Evolutionary conservation across 2,113 vertebrate species (phyloP).

Genomic region (Tiliqua scincoides): DNA sequence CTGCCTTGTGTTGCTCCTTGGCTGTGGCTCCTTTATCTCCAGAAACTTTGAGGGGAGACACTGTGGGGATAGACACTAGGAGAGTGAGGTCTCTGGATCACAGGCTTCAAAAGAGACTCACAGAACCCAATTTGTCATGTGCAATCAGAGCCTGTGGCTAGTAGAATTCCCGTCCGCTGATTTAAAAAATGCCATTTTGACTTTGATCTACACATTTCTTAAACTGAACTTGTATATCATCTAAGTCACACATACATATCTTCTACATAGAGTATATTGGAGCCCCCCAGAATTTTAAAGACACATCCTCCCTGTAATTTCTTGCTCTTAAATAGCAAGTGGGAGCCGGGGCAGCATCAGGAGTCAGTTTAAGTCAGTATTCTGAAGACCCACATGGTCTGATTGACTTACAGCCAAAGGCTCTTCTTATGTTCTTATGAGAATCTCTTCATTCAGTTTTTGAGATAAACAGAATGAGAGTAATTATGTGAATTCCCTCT

Average conservation of each 20-base stretch:
- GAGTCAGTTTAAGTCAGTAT: too few species aligned
- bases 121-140: not conserved
- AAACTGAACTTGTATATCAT: not conserved
- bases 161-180: not conserved
- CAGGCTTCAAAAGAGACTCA: not conserved
- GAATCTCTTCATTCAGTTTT: too few species aligned
- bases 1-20: constrained; percentile 45
- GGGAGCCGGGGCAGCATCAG: too few species aligned
- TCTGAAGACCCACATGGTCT: too few species aligned
- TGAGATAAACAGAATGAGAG: too few species aligned
- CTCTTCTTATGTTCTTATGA: too few species aligned
- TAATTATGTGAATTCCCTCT: too few species aligned
- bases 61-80: not conserved
- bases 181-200: not conserved
- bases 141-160: not conserved
- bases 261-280: not conserved
- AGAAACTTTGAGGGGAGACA: constrained; percentile 12
- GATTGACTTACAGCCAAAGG: too few species aligned
- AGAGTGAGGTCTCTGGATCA: not conserved
- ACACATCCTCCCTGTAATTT: not conserved
- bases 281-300: not conserved
- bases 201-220: not conserved
- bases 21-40: not conserved
- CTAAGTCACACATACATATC: not conserved
- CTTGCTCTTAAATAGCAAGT: too few species aligned